Evolutionary conservation across 2,797 vertebrate genomes (phyloP), one percentile per base, ranked within the genome.

Genomic region (Anguilla pacifica): DNA sequence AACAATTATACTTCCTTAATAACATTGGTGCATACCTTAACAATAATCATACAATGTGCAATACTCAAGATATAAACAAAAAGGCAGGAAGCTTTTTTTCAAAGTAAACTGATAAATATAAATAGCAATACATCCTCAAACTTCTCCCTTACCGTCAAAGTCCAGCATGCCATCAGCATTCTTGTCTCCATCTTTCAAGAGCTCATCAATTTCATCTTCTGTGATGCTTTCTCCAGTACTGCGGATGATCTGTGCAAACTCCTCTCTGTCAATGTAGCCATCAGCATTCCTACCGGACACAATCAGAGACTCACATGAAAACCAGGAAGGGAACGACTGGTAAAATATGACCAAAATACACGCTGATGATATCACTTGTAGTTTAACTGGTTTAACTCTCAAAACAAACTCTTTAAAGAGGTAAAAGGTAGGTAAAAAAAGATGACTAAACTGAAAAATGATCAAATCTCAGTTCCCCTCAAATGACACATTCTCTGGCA

Each of bases 161-260:
- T 99, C 98, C 0, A 99, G 97, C 96, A 98, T 98, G 91, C 98
- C 98, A 0, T 99, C 98, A 0, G 96, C 92, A 96, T 99, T 99
- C 88, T 99, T 99, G 96, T 99, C 98, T 0, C 98, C 98, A 0
- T 99, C 98, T 92, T 96, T 98, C 96, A 99, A 95, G 92, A 99
- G 95, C 91, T 98, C 98, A 84, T 98, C 98, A 7, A 99, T 96
- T 94, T 99, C 98, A 0, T 98, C 98, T 10, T 98, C 98, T 0
- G 98, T 92, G 94, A 99, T 96, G 0, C 91, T 0, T 94, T 99
- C 98, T 0, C 98, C 98, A 0, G 96, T 97, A 91, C 96, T 96
- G 90, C 96, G 96, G 95, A 99, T 97, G 94, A 99, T 98, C 91
- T 96, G 93, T 0, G 96, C 95, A 93, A 99, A 97, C 94, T 99